Base-by-base conservation (phyloP, 2,888 invertebrate genomes). In the Drosophila nigritarsus region DNA sequence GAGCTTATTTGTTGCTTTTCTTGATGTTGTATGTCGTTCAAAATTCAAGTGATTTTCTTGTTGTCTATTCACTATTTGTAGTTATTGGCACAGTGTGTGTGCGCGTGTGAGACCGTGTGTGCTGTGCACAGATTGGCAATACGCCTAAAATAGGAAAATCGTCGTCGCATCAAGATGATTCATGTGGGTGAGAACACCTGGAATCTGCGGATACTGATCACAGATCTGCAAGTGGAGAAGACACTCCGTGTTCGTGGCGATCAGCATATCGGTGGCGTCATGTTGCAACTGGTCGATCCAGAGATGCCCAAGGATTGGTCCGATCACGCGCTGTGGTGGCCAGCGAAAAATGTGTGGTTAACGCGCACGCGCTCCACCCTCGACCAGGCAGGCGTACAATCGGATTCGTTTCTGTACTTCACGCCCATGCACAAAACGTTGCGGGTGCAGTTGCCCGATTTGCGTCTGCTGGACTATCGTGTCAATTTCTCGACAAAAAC, bases 301-400 rank as follows among this genome's bases (percentile, higher is more conserved):
- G 99, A 98, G 92, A 97, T 98, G 93, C 97, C 98, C 60, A 97
- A 98, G 94, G 99, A 99, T 94, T 99, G 99, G 99, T 99, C 99
- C 49, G 99, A 99, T 93, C 99, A 99, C 94, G 99, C 98, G 0
- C 95, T 99, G 1, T 99, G 99, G 99, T 99, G 99, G 99, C 99
- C 99, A 0, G 96, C 96, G 29, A 95, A 96, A 90, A 99, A 99
- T 94, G 95, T 96, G 91, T 99, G 99, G 99, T 94, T 99, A 66
- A 96, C 97, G 40, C 95, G 98, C 83, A 99, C 99, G 18, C 95
- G 99, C 72, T 97, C 97, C 85, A 99, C 99, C 1, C 94, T 99
- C 79, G 99, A 99, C 94, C 99, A 99, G 94, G 99, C 97, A 91
- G 98, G 98, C 0, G 98, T 99, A 0, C 98, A 98, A 90, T 99